Conservation (phyloP, 2,113 vertebrate species). For the Morone chrysops region DNA sequence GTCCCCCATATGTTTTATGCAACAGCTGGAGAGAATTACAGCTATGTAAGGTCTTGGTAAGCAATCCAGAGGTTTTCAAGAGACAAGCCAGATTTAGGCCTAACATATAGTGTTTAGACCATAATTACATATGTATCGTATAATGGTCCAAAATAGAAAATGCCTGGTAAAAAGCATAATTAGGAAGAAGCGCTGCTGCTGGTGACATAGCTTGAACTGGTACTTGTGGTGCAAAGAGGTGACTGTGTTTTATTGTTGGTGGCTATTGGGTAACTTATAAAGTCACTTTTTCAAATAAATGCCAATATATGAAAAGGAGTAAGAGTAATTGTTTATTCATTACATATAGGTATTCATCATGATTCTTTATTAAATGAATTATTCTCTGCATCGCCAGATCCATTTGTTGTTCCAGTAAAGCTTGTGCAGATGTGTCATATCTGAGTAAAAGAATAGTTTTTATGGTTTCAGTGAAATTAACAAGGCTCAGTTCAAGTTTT, state of each 20-base stretch:
- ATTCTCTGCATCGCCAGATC: background rate
- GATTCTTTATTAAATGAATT: background rate
- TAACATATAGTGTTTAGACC: constrained; percentile 78
- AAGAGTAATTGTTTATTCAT: background rate
- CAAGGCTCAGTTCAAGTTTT: constrained; percentile 31
- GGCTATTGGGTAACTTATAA: constrained; percentile 26
- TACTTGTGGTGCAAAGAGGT: constrained; percentile 35
- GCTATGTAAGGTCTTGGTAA: constrained; percentile 66
- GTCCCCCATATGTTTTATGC: constrained; percentile 62
- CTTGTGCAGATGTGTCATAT: background rate
- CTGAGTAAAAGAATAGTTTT: background rate
- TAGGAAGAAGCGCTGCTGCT: constrained; percentile 64
- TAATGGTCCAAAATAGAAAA: constrained; percentile 77
- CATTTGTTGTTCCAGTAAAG: background rate
- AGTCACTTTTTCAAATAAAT: background rate
- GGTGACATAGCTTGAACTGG: constrained; percentile 13
- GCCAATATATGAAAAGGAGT: background rate
- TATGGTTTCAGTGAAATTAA: constrained; percentile 6
- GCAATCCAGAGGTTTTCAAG: constrained; percentile 68
- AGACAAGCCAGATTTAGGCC: constrained; percentile 79
- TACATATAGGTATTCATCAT: background rate
- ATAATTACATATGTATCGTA: constrained; percentile 79
- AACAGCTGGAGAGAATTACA: constrained; percentile 82
- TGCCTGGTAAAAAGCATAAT: constrained; percentile 74
- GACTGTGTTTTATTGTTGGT: constrained; percentile 23